Evolutionary conservation across 1,140 invertebrate species (phyloP).

Genomic region (Micrasema longulum): DNA sequence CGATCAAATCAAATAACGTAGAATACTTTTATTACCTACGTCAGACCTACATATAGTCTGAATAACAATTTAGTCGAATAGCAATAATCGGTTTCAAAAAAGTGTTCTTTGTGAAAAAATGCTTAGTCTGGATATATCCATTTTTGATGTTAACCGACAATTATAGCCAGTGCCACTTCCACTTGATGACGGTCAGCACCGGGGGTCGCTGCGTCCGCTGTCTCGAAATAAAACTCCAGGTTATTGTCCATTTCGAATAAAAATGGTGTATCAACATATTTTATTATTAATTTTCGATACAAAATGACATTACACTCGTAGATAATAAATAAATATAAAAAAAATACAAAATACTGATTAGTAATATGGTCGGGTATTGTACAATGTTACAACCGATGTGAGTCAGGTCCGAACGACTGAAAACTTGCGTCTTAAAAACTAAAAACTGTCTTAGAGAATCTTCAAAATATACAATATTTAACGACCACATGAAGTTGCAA

Average conservation of each 20-base stretch:
- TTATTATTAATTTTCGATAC: conserved; percentile 39
- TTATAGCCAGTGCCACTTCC: too few species aligned
- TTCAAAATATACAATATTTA: not conserved
- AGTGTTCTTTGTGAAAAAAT: too few species aligned
- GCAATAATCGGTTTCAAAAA: too few species aligned
- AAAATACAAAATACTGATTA: conserved; percentile 38
- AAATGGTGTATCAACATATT: conserved; percentile 32
- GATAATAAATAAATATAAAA: conserved; percentile 39
- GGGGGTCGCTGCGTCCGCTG: too few species aligned
- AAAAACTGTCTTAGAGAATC: not conserved
- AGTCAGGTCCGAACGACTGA: not conserved
- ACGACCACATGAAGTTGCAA: not conserved
- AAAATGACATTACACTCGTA: conserved; percentile 37
- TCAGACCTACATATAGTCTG: too few species aligned
- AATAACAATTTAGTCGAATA: too few species aligned
- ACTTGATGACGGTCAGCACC: too few species aligned
- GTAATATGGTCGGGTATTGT: conserved; percentile 3
- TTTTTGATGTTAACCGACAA: too few species aligned
- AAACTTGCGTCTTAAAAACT: not conserved
- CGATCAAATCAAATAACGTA: too few species aligned
- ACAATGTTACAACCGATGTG: not conserved
- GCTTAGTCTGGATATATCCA: too few species aligned
- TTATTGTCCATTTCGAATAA: conserved; percentile 39
- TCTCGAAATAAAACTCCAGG: too few species aligned
- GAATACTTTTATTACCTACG: too few species aligned